phyloP scores from a whole-genome alignment of 2,888 invertebrate genomes.

The Vannuccia rotundouncinata region DNA sequence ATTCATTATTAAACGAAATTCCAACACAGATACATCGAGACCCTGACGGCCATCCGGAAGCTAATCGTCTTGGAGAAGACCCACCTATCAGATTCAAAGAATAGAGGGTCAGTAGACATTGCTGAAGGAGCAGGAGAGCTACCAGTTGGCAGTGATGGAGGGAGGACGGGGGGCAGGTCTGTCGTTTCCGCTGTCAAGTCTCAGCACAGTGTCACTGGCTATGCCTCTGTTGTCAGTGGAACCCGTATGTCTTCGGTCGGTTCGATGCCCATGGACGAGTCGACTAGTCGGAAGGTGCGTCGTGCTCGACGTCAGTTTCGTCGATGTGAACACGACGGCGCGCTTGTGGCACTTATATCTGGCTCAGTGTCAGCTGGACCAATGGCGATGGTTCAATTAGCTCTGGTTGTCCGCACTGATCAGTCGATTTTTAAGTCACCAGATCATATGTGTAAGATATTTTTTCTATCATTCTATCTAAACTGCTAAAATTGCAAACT shows the following conservation, averaged over 20 bases:
- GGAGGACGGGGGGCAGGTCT: not conserved
- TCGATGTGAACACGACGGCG: constrained; percentile 33
- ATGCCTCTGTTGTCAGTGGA: not conserved
- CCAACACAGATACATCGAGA: constrained; percentile 16
- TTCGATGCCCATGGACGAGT: not conserved
- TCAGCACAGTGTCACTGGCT: not conserved
- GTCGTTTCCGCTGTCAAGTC: not conserved
- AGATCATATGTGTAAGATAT: no score
- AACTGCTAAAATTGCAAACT: no score
- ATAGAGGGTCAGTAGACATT: not conserved
- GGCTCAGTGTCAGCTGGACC: constrained; percentile 11
- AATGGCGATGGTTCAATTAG: not conserved
- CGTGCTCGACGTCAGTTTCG: constrained; percentile 15
- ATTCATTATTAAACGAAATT: no score
- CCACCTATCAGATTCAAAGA: not conserved
- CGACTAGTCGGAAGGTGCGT: constrained; percentile 25
- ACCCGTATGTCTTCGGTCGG: not conserved
- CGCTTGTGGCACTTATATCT: constrained; percentile 22
- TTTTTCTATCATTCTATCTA: no score
- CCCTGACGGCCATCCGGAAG: constrained; percentile 22
- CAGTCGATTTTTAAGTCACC: no score
- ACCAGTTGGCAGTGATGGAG: not conserved
- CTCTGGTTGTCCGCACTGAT: not conserved
- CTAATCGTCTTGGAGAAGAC: not conserved
- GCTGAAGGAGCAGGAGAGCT: not conserved